Percentiles rank a stretch among this genome's conserved stretches.
These are phyloP conservation scores for Scaeva pyrastri DNA, from an alignment of 2,888 invertebrate genomes.

Conservation along the genomic window DNA sequence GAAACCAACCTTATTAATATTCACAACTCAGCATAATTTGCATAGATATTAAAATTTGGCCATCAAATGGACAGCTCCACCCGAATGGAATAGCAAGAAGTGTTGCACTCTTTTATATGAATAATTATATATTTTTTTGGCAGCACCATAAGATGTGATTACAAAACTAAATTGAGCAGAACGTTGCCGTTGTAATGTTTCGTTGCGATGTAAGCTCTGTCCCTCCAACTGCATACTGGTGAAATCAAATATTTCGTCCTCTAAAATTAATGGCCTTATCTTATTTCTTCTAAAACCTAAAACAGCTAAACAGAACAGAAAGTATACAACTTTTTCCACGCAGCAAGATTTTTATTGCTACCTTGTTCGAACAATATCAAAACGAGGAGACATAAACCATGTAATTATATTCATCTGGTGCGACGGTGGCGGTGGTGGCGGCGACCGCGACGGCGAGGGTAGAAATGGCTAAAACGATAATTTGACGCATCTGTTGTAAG, in stretches of 20 bases:
- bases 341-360: not conserved
- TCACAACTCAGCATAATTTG: conserved; percentile 70
- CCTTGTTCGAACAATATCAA: conserved; percentile 1
- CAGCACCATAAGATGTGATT: not conserved
- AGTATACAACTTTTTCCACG: not conserved
- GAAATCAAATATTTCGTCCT: not conserved
- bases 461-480: conserved; percentile 49
- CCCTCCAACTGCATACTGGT: not conserved
- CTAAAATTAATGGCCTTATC: not conserved
- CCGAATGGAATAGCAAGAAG: conserved; percentile 57
- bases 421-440: conserved; percentile 20
- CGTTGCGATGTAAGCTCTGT: too few relatives aligned
- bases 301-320: not conserved
- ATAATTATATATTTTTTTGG: not conserved
- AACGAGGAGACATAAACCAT: conserved; percentile 38
- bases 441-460: conserved; percentile 34
- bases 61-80: conserved; percentile 59
- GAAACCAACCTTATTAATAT: conserved; percentile 65
- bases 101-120: conserved; percentile 62
- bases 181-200: too few relatives aligned
- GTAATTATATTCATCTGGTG: conserved; percentile 52
- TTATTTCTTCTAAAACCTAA: not conserved
- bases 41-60: conserved; percentile 74
- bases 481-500: conserved; percentile 72
- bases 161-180: not conserved